Evolutionary conservation across 2,113 vertebrate species (phyloP), one percentile per base, ranked within the genome.

Genomic region (Verasper variegatus): DNA sequence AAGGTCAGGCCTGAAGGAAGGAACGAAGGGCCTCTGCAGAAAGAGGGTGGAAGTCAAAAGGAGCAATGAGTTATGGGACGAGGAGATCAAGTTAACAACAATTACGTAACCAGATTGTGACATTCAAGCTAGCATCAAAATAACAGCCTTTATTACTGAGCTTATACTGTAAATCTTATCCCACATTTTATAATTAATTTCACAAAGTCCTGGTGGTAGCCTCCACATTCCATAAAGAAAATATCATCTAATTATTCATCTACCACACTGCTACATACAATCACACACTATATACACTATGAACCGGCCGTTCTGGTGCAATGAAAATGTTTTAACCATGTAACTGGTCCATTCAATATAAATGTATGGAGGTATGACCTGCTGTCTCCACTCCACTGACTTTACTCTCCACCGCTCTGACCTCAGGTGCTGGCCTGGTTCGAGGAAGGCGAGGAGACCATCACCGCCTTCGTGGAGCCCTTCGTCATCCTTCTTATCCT

Each of bases 401-500:
- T 24, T 12, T 2, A 2, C 9, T 67, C 12, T 71, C 17, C 37
- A 0, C 42, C 15, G 0, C 54, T 72, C 4, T 74, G 21, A 54
- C 64, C 51, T 57, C 90, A 97, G 97, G 96, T 97, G 66, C 94
- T 97, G 93, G 97, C 97, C 90, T 97, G 96, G 97, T 97, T 97
- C 75, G 97, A 97, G 90, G 97, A 97, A 91, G 96, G 96, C 0
- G 97, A 97, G 81, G 96, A 97, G 88, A 97, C 96, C 0, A 78
- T 97, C 90, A 97, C 97, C 0, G 97, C 97, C 84, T 97, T 97
- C 20, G 97, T 97, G 15, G 97, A 97, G 54, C 97, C 97, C 73
- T 96, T 97, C 55, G 97, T 97, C 93, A 97, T 97, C 88, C 94
- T 97, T 71, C 89, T 97, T 80, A 97, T 97, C 91, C 95, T 97